These are phyloP conservation scores for Sarcoramphus papa DNA, from an alignment of 2,797 vertebrate species.

Conservation along the genomic window DNA sequence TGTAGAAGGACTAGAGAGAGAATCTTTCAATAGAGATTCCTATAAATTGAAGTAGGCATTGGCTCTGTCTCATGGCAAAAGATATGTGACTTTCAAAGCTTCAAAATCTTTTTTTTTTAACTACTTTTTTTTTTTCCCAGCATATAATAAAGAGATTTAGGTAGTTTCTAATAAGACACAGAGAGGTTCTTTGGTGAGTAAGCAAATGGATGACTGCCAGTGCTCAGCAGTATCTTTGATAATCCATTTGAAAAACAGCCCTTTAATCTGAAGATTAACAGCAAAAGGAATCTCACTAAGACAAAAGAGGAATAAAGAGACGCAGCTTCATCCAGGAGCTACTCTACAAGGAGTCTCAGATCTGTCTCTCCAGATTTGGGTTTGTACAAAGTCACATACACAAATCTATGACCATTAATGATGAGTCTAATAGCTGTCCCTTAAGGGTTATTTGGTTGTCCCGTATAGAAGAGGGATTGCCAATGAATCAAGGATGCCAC, in stretches of 20 bases:
- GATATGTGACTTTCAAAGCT: not conserved
- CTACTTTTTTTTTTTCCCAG: not conserved
- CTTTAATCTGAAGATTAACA: not conserved
- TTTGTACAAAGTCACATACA: not conserved
- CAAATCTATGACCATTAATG: too few species aligned
- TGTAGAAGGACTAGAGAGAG: not conserved
- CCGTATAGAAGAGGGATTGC: not conserved
- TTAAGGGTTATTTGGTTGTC: not conserved
- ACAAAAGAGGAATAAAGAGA: not conserved
- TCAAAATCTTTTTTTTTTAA: not conserved
- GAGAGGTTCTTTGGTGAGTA: not conserved
- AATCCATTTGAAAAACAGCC: not conserved
- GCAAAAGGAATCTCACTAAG: not conserved
- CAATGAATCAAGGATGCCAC: not conserved
- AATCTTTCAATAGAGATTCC: not conserved
- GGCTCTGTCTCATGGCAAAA: not conserved
- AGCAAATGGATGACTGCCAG: not conserved
- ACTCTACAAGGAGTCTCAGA: not conserved
- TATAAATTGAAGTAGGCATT: not conserved
- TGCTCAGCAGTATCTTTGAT: not conserved
- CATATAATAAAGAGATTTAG: not conserved
- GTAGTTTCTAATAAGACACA: not conserved
- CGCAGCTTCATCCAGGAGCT: not conserved
- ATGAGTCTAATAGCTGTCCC: not conserved
- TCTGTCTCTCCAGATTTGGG: not conserved